These are phyloP conservation scores for Willisornis vidua DNA, from an alignment of 2,113 vertebrate species.

Conservation along the genomic window DNA sequence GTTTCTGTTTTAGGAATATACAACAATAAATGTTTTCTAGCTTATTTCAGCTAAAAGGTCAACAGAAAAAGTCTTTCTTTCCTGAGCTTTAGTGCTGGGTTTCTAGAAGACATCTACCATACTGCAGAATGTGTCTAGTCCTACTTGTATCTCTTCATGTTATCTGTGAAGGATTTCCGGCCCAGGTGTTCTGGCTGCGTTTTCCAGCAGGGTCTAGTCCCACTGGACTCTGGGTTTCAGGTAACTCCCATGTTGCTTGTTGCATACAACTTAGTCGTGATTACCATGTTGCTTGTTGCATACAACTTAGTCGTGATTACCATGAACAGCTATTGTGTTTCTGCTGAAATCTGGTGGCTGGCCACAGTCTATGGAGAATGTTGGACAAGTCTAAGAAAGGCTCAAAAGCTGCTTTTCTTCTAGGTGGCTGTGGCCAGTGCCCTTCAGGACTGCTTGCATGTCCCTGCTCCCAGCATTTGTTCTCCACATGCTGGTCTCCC, in stretches of 20 bases:
- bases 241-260: neutral
- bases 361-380: neutral
- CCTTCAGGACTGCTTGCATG: neutral
- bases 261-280: neutral
- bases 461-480: slow-evolving; percentile 3
- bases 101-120: neutral
- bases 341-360: neutral
- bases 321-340: neutral
- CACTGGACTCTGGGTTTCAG: neutral
- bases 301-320: neutral
- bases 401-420: neutral
- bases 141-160: neutral
- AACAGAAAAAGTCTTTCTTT: neutral
- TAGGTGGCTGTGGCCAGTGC: neutral
- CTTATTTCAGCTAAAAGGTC: slow-evolving; percentile 12
- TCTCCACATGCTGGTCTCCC: neutral
- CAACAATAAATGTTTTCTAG: slow-evolving; percentile 44
- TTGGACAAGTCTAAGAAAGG: neutral
- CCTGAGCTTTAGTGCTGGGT: slow-evolving; percentile 32
- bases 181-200: neutral
- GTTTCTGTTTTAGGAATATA: slow-evolving; percentile 14
- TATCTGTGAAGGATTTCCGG: neutral
- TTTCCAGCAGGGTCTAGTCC: slow-evolving; percentile 19
- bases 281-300: neutral
- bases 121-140: neutral